Evolutionary conservation across 1,140 invertebrate genomes (phyloP).

Genomic region (Brachionus plicatilis): DNA sequence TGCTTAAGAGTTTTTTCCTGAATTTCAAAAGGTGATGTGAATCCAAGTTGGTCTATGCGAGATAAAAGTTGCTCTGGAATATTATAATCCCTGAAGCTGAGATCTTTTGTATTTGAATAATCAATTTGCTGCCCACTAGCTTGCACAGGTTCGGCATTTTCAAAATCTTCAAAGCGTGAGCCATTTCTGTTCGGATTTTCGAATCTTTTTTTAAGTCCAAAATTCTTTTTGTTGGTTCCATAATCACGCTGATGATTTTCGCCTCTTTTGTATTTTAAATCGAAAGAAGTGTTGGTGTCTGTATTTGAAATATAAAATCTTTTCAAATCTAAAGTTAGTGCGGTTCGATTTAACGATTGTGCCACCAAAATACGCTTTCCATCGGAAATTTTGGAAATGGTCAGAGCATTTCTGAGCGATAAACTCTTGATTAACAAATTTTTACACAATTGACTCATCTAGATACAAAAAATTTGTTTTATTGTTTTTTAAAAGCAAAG

Average conservation of each 20-base stretch:
- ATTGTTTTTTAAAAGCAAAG: background rate
- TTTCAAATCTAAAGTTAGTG: background rate
- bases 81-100: background rate
- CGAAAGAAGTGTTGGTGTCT: background rate
- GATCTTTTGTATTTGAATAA: slow-evolving; percentile 9
- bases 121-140: background rate
- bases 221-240: background rate
- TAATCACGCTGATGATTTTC: background rate
- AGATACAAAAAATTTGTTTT: too few relatives aligned
- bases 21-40: background rate
- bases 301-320: background rate
- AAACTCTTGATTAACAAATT: background rate
- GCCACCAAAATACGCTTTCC: background rate
- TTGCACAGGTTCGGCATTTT: slow-evolving; percentile 1
- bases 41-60: background rate
- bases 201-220: background rate
- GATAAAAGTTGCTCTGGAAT: background rate
- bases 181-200: background rate
- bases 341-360: background rate
- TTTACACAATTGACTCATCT: slow-evolving; percentile 12
- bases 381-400: too few relatives aligned
- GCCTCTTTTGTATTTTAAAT: background rate
- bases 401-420: background rate
- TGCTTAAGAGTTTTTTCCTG: slow-evolving; percentile 4
- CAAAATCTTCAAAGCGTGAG: slow-evolving; percentile 13